Percentiles rank a stretch among this genome's conserved stretches.
phyloP scores from a whole-genome alignment of 1,140 invertebrate genomes.

The Cotesia typhae region DNA sequence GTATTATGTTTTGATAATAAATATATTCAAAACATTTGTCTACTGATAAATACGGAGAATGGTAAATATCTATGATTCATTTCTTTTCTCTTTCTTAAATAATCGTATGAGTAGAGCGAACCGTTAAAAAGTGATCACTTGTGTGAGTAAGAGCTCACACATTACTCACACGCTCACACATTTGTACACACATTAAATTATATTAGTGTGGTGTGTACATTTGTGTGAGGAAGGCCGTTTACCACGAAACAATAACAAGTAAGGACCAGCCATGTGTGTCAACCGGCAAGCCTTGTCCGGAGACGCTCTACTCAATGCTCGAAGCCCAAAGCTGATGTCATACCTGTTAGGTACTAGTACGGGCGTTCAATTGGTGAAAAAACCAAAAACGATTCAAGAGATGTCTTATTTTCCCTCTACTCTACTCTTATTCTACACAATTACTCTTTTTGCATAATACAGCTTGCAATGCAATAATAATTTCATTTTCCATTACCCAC shows the following conservation, averaged over 20 bases:
- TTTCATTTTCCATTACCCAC: no score
- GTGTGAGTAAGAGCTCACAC: no score
- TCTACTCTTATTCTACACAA: background rate
- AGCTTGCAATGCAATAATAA: no score
- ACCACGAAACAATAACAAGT: constrained; percentile 33
- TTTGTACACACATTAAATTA: background rate
- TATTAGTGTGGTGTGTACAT: constrained; percentile 1
- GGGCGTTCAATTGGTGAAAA: constrained; percentile 31
- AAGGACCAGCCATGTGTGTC: constrained; percentile 43
- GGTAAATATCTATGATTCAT: no score
- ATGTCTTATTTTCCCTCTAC: constrained; percentile 29
- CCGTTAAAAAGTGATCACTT: no score
- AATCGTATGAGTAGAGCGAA: no score
- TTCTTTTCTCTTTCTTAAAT: no score
- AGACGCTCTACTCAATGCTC: constrained; percentile 31
- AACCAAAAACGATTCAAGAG: constrained; percentile 13
- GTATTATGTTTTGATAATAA: no score
- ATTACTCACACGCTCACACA: no score
- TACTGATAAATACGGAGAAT: no score
- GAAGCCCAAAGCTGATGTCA: constrained; percentile 38
- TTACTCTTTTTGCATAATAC: background rate
- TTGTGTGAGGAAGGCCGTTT: constrained; percentile 34
- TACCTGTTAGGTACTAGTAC: background rate
- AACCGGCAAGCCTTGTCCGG: constrained; percentile 44
- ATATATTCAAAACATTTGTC: no score